Evolutionary conservation across 2,888 invertebrate species (phyloP).

Genomic region (Agrenia bidenticulata): DNA sequence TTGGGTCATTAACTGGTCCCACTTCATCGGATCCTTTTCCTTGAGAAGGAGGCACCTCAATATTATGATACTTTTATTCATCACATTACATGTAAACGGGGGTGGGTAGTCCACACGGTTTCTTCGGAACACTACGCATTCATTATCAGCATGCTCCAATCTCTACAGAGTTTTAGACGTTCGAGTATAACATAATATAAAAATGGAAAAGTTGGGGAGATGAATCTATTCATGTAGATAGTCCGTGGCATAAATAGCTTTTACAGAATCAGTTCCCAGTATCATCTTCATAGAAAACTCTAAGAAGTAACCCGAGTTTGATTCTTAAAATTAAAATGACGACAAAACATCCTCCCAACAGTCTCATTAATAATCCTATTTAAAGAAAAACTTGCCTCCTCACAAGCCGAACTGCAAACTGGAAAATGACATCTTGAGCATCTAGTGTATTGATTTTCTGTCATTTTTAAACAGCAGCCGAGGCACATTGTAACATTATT

Average conservation of each 20-base stretch:
- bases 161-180: too few species aligned
- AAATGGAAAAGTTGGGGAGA: too few species aligned
- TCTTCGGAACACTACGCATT: conserved; percentile 36
- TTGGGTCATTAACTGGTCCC: conserved; percentile 41
- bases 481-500: conserved; percentile 38
- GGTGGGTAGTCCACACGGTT: conserved; percentile 41
- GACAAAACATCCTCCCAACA: too few species aligned
- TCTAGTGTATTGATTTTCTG: conserved; percentile 25
- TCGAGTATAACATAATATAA: too few species aligned
- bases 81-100: conserved; percentile 25
- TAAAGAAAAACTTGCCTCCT: conserved; percentile 22
- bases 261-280: too few species aligned
- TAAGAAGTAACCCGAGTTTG: too few species aligned
- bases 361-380: too few species aligned
- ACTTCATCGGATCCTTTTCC: conserved; percentile 18
- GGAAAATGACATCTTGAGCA: conserved; percentile 44
- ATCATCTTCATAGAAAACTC: too few species aligned
- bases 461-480: conserved; percentile 35
- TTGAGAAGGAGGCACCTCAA: conserved; percentile 41
- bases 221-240: too few species aligned
- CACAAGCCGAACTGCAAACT: conserved; percentile 32
- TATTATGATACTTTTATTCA: conserved; percentile 42
- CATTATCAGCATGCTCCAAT: conserved; percentile 33
- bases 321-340: too few species aligned
- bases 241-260: too few species aligned